Conservation (phyloP, 2,113 vertebrate genomes). For the Ameiurus melas region DNA sequence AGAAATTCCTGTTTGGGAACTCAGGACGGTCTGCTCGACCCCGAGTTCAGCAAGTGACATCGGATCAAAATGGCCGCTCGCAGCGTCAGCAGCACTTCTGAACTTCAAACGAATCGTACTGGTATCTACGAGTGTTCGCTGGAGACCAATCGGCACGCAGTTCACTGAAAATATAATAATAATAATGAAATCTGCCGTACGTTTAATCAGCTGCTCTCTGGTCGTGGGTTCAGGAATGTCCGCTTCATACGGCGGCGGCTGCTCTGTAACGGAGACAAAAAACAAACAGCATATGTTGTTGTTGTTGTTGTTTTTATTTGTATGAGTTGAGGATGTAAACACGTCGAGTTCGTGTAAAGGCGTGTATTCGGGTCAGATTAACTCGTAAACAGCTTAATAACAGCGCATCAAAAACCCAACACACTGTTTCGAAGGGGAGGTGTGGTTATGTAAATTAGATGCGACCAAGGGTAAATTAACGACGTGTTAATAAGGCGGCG, state of each 20-base stretch:
- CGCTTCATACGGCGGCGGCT: conserved; percentile 66
- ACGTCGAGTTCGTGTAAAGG: neutral
- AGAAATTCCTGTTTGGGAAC: no score
- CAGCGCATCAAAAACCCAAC: neutral
- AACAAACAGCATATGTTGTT: no score
- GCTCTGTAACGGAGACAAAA: conserved; percentile 54
- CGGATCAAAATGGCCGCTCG: neutral
- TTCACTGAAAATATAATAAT: no score
- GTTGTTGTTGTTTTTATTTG: no score
- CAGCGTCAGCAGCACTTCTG: neutral
- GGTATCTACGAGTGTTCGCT: no score
- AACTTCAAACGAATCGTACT: neutral
- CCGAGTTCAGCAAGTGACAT: neutral
- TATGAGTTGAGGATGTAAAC: neutral
- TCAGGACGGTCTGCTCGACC: neutral
- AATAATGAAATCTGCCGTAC: conserved; percentile 49
- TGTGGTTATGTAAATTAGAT: neutral
- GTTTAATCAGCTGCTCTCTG: conserved; percentile 71
- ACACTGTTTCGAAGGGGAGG: no score
- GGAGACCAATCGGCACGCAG: no score
- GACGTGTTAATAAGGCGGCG: neutral
- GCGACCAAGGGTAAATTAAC: neutral
- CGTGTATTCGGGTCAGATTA: neutral
- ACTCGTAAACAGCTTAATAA: neutral
- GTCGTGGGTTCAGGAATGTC: conserved; percentile 71